Evolutionary conservation across 2,113 vertebrate genomes (phyloP).

Genomic region (Lanius ludovicianus): DNA sequence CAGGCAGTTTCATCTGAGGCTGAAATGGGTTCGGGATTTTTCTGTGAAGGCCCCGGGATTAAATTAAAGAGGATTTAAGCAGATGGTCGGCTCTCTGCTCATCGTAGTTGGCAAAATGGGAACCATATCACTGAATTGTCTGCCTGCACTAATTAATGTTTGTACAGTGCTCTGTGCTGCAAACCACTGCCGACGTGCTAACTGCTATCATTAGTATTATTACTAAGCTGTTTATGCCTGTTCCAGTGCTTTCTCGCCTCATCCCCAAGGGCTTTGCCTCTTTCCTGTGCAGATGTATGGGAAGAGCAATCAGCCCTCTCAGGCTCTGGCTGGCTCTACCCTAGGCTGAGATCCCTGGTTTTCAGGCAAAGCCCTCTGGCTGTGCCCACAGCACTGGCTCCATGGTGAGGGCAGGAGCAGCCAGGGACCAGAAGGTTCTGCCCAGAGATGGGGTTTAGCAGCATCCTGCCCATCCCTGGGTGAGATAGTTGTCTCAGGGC

Average conservation of each 20-base stretch:
- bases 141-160: constrained; percentile 60
- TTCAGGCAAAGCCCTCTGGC: accelerated
- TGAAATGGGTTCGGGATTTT: background rate
- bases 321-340: background rate
- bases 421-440: background rate
- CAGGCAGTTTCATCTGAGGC: accelerated
- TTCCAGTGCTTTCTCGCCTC: constrained; percentile 52
- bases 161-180: constrained; percentile 50
- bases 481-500: background rate
- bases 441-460: background rate
- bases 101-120: constrained; percentile 21
- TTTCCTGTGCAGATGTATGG: constrained; percentile 17
- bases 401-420: background rate
- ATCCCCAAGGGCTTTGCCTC: constrained; percentile 34
- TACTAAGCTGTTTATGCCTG: constrained; percentile 51
- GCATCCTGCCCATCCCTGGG: background rate
- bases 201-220: constrained; percentile 54
- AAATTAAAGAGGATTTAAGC: constrained; percentile 48
- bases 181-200: constrained; percentile 36
- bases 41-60: background rate
- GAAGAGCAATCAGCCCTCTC: background rate
- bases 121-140: background rate
- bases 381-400: accelerated
- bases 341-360: background rate
- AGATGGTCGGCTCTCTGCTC: constrained; percentile 25